Evolutionary conservation across 2,113 vertebrate species (phyloP).

Genomic region (Trogon melanurus): DNA sequence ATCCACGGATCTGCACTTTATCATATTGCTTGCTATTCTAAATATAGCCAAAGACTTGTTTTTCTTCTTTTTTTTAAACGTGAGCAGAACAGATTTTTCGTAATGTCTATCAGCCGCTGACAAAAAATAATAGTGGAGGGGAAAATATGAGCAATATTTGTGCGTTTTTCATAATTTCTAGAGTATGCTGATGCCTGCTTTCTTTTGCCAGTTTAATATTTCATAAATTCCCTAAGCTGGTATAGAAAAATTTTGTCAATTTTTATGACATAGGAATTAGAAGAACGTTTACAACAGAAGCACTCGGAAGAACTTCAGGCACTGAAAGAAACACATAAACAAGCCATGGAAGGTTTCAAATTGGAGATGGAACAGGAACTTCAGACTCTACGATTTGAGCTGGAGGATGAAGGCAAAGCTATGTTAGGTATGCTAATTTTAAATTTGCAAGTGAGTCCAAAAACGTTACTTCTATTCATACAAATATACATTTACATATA

Average conservation of each 20-base stretch:
- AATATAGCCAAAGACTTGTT: too few species aligned
- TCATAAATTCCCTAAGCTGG: neutral
- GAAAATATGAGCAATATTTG: neutral
- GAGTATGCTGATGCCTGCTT: neutral
- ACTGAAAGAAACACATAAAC: constrained; percentile 91
- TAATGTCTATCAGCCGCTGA: neutral
- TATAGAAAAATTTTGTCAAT: neutral
- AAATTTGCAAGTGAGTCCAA: neutral
- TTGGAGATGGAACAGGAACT: constrained; percentile 96
- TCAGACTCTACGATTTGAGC: constrained; percentile 94
- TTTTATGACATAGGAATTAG: constrained; percentile 82
- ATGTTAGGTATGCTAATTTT: constrained; percentile 87
- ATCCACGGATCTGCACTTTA: neutral
- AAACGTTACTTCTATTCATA: neutral
- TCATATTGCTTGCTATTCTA: neutral
- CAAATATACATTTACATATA: neutral
- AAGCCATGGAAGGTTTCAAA: constrained; percentile 93
- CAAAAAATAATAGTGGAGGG: neutral
- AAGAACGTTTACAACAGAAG: constrained; percentile 91
- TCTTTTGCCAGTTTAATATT: neutral
- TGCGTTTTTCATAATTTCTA: neutral
- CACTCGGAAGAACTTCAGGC: constrained; percentile 91
- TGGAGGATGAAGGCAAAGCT: constrained; percentile 97
- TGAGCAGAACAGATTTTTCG: neutral
- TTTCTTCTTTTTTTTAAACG: neutral